Base-by-base conservation (phyloP, 2,113 vertebrate species). In the Microcebus murinus region DNA sequence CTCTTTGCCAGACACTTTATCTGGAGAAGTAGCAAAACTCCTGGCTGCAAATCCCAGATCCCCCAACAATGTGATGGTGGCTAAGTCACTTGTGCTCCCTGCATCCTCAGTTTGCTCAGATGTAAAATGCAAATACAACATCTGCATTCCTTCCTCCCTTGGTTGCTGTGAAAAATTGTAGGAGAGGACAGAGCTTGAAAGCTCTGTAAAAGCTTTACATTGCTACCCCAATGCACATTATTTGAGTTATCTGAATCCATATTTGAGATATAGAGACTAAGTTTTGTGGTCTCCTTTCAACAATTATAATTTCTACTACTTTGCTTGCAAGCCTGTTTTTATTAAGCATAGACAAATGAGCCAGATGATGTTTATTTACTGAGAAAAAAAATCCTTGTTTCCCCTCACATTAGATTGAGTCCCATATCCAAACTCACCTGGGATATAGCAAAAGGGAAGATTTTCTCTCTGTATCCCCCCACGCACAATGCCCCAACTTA, bases 361-460 rank as follows among this genome's bases (percentile, higher is more conserved):
- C 80, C 87, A 89, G 29, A 76, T 94, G 80, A 92, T 70, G 11
- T 92, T 93, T 91, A 61, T 92, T 93, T 91, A 61, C 42, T 74
- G 61, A 95, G 87, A 96, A 95, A 97, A 97, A 91, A 68, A 90
- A 65, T 81, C 90, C 90, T 73, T 82, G 18, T 25, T 94, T 85
- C 77, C 45, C 65, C 59, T 89, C 48, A 14, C 27, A 82, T 13
- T 29, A 87, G 90, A 39, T 4, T 85, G 87, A 96, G 67, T 93
- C 90, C 93, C 71, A n/a, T 14, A 73, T 18, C 83, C 59, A 85
- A 10, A 59, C 85, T 77, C 65, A 52, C 31, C 76, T 86, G 77
- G 79, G 79, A 77, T 88, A 55, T 23, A 61, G 48, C 87, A 85
- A 89, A 79, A 57, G 71, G 23, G 48, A 42, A 93, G 31, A 63